Base-by-base conservation (phyloP, 2,113 vertebrate genomes). In the Poeciliopsis retropinna region DNA sequence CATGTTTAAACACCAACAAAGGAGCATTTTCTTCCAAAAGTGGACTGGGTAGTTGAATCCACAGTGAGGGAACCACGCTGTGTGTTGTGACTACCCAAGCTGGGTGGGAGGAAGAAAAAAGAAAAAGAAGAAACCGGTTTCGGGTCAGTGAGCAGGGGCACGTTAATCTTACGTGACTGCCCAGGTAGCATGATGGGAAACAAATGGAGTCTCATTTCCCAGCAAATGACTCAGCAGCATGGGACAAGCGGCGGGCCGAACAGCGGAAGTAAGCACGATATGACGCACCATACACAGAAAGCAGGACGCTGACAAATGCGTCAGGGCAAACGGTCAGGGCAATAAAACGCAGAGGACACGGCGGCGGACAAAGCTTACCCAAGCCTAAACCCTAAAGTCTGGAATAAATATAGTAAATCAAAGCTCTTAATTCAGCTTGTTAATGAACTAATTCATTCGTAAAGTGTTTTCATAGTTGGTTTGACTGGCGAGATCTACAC, bases 171-270 rank as follows among this genome's bases (percentile, higher is more conserved):
- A 89, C 73, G 54, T 60, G 88, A 90, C 84, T 84, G 80, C 71
- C 73, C 85, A 85, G 89, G 91, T 91, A 72, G 87, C 88, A 80
- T 85, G 91, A 91, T 91, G 89, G 87, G 87, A 88, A 91, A 92
- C 91, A 93, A 93, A 92, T 87, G 67, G 89, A 92, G 85, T 88
- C 89, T 90, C 91, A 76, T 86, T 89, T 75, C 86, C 84, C 87
- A 85, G 76, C 85, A 57, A 76, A 76, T 70, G 80, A 73, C 73
- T 77, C 63, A 9, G 85, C 74, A 25, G 68, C 82, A 39, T 65
- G 14, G 78, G 82, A 82, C 73, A 65, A 86, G 81, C 72, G 12
- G 22, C 19, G 25, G 89, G 89, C 81, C 77, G 73, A 63, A 61
- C 75, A 79, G 54, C 72, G 3, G 60, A 76, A 70, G 63, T 64